Evolutionary conservation across 2,113 vertebrate genomes (phyloP), one percentile per base, ranked within the genome.

Genomic region (Hemichromis elongatus): DNA sequence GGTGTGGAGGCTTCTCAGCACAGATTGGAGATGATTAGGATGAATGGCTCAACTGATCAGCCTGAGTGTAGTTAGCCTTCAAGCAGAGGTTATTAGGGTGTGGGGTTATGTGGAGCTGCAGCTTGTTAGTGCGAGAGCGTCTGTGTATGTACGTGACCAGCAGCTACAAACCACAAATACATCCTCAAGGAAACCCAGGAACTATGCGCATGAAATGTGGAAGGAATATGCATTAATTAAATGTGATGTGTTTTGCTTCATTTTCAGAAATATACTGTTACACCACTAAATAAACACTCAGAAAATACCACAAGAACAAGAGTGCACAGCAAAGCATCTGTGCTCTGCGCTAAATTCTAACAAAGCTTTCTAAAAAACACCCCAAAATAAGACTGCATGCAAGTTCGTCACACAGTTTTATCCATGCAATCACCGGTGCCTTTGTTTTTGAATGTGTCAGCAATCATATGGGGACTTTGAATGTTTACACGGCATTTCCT

Each of bases 1-100:
- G 83, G 86, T 79, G 92, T 91, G 93, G 90, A 92, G 93, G 95
- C 24, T 54, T 86, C 79, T 86, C 52, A 57, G 37, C 24, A 10
- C 55, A 45, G 56, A 70, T 88, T 86, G 91, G 92, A 95, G 94
- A 95, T 93, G 97, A 97, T 96, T 92, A 96, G 96, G 96, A 97
- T 97, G 96, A 97, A 98, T 97, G 96, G 94, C 93, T 88, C 93
- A 77, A 83, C 96, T 96, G 95, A 97, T 97, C 97, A 97, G 96
- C 96, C 96, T 94, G 73, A 97, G 95, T 92, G 96, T 92, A 95
- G 95, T 96, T 80, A 81, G 73, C 30, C 24, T 61, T 80, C 13
- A 57, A 84, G 24, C 82, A 78, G 56, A 82, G 77, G 85, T 79
- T 90, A 66, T 87, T 13, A 13, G 24, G 18, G 4, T 77, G 50